These are phyloP conservation scores for Pseudorhombus dupliciocellatus DNA, from an alignment of 2,113 vertebrate genomes.

Conservation along the genomic window DNA sequence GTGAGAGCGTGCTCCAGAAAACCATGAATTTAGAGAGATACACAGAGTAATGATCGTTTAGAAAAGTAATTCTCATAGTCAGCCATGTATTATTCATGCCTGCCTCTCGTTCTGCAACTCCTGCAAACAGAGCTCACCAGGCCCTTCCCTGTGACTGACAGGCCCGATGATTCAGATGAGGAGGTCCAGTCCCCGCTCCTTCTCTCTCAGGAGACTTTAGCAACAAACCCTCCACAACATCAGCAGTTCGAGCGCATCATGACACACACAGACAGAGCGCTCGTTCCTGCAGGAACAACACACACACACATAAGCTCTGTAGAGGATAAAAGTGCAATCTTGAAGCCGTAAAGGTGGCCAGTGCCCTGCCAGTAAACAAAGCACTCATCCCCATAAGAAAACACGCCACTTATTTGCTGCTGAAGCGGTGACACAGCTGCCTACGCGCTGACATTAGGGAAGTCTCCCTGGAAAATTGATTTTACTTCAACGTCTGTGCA, in stretches of 20 bases:
- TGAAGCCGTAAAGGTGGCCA: conserved; percentile 23
- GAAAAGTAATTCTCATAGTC: conserved; percentile 34
- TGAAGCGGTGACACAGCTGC: neutral
- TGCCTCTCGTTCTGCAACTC: conserved; percentile 33
- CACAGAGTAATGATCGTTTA: conserved; percentile 1
- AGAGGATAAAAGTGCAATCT: neutral
- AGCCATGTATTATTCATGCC: conserved; percentile 59
- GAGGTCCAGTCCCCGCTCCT: neutral
- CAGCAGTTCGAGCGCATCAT: conserved; percentile 41
- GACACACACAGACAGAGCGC: conserved; percentile 30
- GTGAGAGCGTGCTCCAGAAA: neutral
- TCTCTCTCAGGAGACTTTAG: conserved; percentile 37
- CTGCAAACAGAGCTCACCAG: conserved; percentile 29
- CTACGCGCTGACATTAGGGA: conserved; percentile 7
- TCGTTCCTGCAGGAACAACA: conserved; percentile 30
- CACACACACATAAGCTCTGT: conserved; percentile 6
- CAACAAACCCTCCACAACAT: conserved; percentile 38
- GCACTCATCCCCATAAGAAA: conserved; percentile 14
- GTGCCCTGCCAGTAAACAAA: conserved; percentile 20
- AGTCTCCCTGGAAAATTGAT: conserved; percentile 20
- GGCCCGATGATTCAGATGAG: conserved; percentile 53
- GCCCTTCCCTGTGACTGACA: conserved; percentile 50
- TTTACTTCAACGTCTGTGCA: conserved; percentile 5
- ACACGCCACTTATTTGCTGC: conserved; percentile 8
- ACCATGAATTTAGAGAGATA: conserved; percentile 14